Evolutionary conservation across 2,113 vertebrate genomes (phyloP).

Genomic region (Patagioenas fasciata): DNA sequence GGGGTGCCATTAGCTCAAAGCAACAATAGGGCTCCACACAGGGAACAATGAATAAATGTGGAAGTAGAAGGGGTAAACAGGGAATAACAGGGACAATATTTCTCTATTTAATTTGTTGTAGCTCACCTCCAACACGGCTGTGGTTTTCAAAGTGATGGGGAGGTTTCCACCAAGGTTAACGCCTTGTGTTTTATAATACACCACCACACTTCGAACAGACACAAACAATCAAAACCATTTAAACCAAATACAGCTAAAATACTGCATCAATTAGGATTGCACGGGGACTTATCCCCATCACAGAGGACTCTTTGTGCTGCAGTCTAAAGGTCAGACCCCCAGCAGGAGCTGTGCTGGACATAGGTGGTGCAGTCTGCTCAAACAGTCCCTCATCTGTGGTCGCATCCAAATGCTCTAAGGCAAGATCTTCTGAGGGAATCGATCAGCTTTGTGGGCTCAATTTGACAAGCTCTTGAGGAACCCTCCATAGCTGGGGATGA

Average conservation of each 20-base stretch:
- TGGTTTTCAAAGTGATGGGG: neutral
- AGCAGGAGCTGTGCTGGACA: neutral
- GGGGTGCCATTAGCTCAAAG: neutral
- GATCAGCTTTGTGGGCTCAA: neutral
- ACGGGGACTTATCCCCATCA: neutral
- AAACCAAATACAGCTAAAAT: neutral
- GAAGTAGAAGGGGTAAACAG: neutral
- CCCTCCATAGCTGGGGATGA: neutral
- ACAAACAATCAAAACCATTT: neutral
- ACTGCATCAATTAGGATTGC: neutral
- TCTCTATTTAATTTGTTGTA: neutral
- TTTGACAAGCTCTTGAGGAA: neutral
- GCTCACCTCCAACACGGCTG: neutral
- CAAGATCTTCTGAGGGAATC: neutral
- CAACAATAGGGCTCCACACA: neutral
- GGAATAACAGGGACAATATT: neutral
- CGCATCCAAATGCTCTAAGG: neutral
- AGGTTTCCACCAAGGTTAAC: neutral
- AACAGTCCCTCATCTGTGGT: neutral
- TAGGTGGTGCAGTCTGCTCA: neutral
- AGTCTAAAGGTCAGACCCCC: neutral
- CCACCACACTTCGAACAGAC: neutral
- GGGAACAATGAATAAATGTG: fast-evolving
- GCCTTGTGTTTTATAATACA: neutral
- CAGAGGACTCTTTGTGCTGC: neutral